Conservation (phyloP, 2,888 invertebrate genomes). For the Cephus pygmeus region DNA sequence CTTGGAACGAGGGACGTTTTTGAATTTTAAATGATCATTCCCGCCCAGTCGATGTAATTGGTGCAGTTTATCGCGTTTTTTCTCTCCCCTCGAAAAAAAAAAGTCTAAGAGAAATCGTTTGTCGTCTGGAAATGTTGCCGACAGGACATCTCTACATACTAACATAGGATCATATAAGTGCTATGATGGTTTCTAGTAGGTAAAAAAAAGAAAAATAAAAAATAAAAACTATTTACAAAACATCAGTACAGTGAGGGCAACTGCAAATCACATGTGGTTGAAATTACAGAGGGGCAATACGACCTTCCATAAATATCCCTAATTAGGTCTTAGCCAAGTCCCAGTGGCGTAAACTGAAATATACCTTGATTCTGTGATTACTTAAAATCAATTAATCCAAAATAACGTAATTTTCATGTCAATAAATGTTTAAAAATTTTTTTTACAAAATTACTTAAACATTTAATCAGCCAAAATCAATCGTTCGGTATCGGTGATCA, state of each 20-base stretch:
- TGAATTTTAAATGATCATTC: not conserved
- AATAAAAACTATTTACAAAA: constrained; percentile 9
- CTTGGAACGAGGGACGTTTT: not conserved
- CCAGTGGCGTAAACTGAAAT: not conserved
- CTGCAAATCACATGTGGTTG: constrained; percentile 10
- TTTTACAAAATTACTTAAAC: not conserved
- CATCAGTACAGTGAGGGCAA: not conserved
- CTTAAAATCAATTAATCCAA: not conserved
- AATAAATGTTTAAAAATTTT: not conserved
- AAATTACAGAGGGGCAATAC: not conserved
- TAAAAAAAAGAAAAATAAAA: constrained; percentile 6
- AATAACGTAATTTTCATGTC: not conserved
- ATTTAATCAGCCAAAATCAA: not conserved
- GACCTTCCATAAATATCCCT: constrained; percentile 7
- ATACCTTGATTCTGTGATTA: not conserved
- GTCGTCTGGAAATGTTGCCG: constrained; percentile 3
- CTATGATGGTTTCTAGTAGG: not conserved
- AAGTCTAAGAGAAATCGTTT: constrained; percentile 1
- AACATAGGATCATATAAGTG: not conserved
- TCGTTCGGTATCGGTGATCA: not conserved
- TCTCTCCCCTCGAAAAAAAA: not conserved
- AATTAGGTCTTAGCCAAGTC: not conserved
- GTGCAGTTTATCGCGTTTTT: constrained; percentile 5
- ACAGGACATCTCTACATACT: not conserved
- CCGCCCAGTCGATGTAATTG: constrained; percentile 7